Conservation (phyloP, 2,113 vertebrate species). For the Clarias batrachus region DNA sequence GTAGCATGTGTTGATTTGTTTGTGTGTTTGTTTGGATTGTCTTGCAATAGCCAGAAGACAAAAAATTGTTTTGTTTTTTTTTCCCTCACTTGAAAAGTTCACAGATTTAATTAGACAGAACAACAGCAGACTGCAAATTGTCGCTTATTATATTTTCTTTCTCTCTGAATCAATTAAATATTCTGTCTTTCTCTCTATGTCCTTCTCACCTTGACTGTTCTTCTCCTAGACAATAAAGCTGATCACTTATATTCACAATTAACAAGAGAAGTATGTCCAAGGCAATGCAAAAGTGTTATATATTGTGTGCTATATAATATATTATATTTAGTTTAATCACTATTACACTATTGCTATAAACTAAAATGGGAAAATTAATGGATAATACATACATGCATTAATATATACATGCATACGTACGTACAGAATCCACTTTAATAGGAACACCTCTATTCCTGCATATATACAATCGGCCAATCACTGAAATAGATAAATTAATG, state of each 20-base stretch:
- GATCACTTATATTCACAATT: not conserved
- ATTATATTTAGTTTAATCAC: not conserved
- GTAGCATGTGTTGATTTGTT: not conserved
- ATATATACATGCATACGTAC: not conserved
- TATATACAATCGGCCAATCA: not conserved
- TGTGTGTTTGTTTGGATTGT: not conserved
- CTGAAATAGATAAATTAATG: not conserved
- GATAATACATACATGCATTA: not conserved
- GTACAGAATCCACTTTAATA: not conserved
- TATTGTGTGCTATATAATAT: not conserved
- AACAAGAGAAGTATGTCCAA: not conserved
- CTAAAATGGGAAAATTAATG: not conserved
- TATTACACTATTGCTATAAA: not conserved
- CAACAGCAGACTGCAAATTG: not conserved
- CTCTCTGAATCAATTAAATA: not conserved
- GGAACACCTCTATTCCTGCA: not conserved
- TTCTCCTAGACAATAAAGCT: not conserved
- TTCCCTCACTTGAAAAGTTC: not conserved
- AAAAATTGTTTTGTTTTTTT: not conserved
- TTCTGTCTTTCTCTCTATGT: not conserved
- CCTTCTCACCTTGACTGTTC: not conserved
- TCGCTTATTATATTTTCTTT: not conserved
- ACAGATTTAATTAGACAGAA: conserved; percentile 19
- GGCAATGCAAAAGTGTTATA: not conserved
- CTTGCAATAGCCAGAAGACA: not conserved